Evolutionary conservation across 1,140 invertebrate genomes (phyloP).

Genomic region (Drosophila prosaltans): DNA sequence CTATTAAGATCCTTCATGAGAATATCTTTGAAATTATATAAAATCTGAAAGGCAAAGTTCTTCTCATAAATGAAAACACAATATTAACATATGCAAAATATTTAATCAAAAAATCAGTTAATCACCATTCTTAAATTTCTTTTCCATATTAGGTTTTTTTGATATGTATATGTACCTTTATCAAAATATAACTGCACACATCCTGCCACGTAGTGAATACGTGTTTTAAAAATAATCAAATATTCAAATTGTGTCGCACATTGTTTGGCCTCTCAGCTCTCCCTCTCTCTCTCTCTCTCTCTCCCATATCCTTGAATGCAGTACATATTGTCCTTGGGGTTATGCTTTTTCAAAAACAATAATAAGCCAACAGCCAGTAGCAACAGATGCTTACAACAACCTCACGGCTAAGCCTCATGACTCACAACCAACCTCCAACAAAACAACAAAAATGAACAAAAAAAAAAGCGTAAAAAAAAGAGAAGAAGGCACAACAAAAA

Average conservation of each 20-base stretch:
- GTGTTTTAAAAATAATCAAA: conserved; percentile 46
- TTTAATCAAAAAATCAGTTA: neutral
- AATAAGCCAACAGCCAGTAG: conserved; percentile 23
- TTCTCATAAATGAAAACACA: no score
- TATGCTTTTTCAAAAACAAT: conserved; percentile 17
- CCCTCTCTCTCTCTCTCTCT: neutral
- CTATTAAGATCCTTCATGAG: no score
- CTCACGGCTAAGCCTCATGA: conserved; percentile 58
- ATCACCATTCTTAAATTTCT: neutral
- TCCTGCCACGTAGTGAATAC: conserved; percentile 12
- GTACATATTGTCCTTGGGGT: conserved; percentile 10
- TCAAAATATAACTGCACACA: neutral
- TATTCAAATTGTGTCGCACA: conserved; percentile 60
- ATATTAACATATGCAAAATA: no score
- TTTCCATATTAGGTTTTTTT: neutral
- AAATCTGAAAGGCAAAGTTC: no score
- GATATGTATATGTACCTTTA: neutral
- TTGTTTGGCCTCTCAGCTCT: conserved; percentile 29
- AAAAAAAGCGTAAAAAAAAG: neutral
- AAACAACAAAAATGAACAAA: neutral
- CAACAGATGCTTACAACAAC: conserved; percentile 69
- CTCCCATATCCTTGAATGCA: conserved; percentile 4
- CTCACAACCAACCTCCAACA: conserved; percentile 28
- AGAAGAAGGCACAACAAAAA: conserved; percentile 40
- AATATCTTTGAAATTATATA: no score